Conservation (phyloP, 2,797 vertebrate species). For the Ptychobarbus kaznakovi region DNA sequence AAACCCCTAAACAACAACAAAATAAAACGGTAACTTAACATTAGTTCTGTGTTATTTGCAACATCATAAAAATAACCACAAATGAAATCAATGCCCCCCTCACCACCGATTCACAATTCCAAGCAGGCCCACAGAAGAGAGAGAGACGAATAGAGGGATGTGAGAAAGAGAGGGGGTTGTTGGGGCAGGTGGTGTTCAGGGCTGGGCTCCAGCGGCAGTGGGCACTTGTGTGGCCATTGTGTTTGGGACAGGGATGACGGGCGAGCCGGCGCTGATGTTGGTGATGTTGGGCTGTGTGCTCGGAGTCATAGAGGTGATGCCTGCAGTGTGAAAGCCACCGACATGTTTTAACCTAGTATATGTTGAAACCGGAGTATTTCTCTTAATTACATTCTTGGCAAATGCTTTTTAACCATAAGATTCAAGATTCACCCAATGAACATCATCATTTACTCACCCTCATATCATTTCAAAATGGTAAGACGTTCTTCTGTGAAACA, state of each 20-base stretch:
- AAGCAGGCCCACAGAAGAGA: constrained; percentile 72
- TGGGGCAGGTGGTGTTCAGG: constrained; percentile 76
- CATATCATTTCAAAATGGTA: background rate
- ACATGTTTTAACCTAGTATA: constrained; percentile 16
- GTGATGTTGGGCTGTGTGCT: constrained; percentile 83
- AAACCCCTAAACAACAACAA: constrained; percentile 53
- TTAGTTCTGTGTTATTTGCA: constrained; percentile 76
- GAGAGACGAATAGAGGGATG: constrained; percentile 64
- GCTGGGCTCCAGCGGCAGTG: constrained; percentile 81
- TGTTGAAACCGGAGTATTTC: background rate
- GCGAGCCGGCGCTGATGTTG: constrained; percentile 82
- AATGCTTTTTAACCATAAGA: background rate
- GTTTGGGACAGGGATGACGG: constrained; percentile 86
- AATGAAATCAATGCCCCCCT: constrained; percentile 70
- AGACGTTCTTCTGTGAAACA: background rate
- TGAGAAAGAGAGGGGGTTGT: constrained; percentile 72
- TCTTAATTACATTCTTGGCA: background rate
- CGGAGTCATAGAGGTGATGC: constrained; percentile 85
- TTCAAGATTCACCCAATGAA: background rate
- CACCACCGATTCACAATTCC: constrained; percentile 62
- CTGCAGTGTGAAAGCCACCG: constrained; percentile 64
- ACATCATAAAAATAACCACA: constrained; percentile 73
- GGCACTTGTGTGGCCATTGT: constrained; percentile 85
- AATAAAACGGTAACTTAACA: constrained; percentile 65
- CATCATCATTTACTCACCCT: background rate